Evolutionary conservation across 2,113 vertebrate genomes (phyloP).

Genomic region (Neogobius melanostomus): DNA sequence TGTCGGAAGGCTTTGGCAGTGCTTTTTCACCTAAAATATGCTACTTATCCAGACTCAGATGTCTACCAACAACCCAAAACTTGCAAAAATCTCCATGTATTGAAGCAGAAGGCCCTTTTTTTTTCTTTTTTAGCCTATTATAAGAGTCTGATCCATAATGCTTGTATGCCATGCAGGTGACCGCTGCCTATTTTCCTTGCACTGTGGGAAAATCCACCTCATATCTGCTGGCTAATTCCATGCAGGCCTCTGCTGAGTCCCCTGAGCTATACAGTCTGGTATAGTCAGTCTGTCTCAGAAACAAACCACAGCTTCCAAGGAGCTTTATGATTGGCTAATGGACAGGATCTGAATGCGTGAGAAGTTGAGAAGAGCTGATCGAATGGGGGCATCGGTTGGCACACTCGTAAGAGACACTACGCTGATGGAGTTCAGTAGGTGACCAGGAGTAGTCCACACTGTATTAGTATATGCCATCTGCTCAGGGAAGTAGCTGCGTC

Average conservation of each 20-base stretch:
- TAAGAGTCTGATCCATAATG: background rate
- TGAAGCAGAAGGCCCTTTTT: background rate
- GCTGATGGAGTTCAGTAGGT: background rate
- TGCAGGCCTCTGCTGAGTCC: background rate
- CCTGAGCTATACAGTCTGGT: conserved; percentile 6
- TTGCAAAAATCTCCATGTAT: background rate
- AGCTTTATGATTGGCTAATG: background rate
- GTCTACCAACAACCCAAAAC: no score
- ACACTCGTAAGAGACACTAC: background rate
- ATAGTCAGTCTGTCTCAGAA: background rate
- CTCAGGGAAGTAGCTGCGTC: no score
- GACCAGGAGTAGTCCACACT: no score
- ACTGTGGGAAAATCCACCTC: conserved; percentile 7
- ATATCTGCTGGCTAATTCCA: background rate
- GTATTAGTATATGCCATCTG: background rate
- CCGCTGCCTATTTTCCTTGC: conserved; percentile 1
- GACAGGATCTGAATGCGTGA: background rate
- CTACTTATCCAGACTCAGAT: no score
- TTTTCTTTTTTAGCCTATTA: background rate
- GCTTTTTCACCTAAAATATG: no score
- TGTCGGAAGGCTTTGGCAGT: no score
- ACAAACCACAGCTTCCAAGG: background rate
- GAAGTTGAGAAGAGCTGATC: background rate
- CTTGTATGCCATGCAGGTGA: conserved; percentile 5
- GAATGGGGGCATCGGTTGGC: background rate